Conservation (phyloP, 2,888 invertebrate genomes). For the Phengaris arion region DNA sequence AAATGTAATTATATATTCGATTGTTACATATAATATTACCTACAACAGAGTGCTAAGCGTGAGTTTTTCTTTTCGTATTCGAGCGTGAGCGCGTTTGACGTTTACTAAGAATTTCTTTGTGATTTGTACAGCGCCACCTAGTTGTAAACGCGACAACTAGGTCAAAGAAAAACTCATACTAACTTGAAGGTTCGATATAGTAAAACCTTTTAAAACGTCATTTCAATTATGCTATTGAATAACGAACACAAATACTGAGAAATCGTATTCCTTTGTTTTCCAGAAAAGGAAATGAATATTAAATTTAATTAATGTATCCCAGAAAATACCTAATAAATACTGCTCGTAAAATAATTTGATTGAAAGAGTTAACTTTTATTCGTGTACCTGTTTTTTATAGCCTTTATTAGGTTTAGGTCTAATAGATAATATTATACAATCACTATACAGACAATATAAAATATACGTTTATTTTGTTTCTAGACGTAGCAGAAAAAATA, state of each 20-base stretch:
- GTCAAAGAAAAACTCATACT: too few species aligned
- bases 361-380: too few species aligned
- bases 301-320: too few species aligned
- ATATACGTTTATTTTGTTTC: background rate
- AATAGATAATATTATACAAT: background rate
- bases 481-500: background rate
- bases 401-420: too few species aligned
- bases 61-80: too few species aligned
- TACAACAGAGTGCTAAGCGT: background rate
- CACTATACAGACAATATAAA: background rate
- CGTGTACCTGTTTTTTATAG: too few species aligned
- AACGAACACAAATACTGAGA: background rate
- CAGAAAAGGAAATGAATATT: background rate
- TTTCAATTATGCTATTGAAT: background rate
- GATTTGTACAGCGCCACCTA: too few species aligned
- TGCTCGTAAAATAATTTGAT: too few species aligned
- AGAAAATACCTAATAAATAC: too few species aligned
- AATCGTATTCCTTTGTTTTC: background rate
- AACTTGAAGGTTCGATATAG: slow-evolving; percentile 1
- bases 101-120: too few species aligned
- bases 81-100: too few species aligned
- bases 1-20: slow-evolving; percentile 31
- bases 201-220: background rate
- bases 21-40: background rate
- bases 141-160: too few species aligned